phyloP scores from a whole-genome alignment of 2,888 invertebrate species.

The Endotricha flammealis region DNA sequence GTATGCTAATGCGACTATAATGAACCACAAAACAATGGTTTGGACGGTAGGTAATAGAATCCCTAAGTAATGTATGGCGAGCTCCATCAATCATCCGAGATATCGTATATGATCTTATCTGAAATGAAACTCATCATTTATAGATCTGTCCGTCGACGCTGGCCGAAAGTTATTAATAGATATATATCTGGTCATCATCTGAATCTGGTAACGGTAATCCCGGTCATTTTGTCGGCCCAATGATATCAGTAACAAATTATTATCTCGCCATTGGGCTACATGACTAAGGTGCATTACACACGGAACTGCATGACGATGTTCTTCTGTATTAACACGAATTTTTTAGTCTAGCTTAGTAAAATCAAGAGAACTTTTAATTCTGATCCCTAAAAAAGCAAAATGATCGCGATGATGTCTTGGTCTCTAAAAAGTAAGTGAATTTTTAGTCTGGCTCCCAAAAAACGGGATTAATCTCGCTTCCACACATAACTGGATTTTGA shows the following conservation, averaged over 20 bases:
- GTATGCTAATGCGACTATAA: slow-evolving; percentile 69
- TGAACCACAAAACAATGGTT: slow-evolving; percentile 64
- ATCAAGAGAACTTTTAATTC: too few species aligned
- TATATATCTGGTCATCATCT: slow-evolving; percentile 72
- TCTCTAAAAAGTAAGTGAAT: too few species aligned
- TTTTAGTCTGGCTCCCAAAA: too few species aligned
- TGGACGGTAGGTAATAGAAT: slow-evolving; percentile 63
- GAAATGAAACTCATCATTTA: slow-evolving; percentile 77
- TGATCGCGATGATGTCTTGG: too few species aligned
- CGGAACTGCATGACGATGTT: neutral
- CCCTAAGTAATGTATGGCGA: slow-evolving; percentile 58
- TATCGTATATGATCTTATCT: slow-evolving; percentile 73
- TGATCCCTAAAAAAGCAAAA: too few species aligned
- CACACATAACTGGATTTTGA: too few species aligned
- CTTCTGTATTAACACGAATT: too few species aligned
- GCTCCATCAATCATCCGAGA: slow-evolving; percentile 68
- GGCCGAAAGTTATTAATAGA: slow-evolving; percentile 76
- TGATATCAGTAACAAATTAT: slow-evolving; percentile 69
- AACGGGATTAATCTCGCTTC: too few species aligned
- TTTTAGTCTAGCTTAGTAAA: neutral
- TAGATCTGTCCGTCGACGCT: slow-evolving; percentile 70
- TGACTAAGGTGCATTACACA: neutral
- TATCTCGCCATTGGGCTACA: slow-evolving; percentile 29
- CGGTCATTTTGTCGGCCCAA: slow-evolving; percentile 56
- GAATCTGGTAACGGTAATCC: slow-evolving; percentile 68